A percentile compares a stretch with the other conserved stretches of the same genome.
Evolutionary conservation across 2,888 invertebrate species (phyloP).

Genomic region (Morpho deidamia): DNA sequence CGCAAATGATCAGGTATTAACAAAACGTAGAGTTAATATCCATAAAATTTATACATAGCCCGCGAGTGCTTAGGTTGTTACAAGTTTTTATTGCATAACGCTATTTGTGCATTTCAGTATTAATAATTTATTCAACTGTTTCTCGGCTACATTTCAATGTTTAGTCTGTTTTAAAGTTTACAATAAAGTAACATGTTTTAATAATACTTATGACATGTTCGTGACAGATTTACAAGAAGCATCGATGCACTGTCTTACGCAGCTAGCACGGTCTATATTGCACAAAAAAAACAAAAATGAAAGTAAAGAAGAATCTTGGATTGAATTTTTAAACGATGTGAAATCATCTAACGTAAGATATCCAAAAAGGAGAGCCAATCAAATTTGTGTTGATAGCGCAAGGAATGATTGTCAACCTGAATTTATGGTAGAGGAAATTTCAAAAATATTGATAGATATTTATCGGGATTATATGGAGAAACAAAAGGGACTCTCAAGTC

Average conservation of each 20-base stretch:
- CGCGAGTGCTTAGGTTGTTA: too few relatives aligned
- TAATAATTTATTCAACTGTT: too few relatives aligned
- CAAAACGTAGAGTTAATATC: too few relatives aligned
- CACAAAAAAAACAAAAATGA: slow-evolving; percentile 42
- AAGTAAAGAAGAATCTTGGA: slow-evolving; percentile 36
- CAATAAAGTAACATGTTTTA: too few relatives aligned
- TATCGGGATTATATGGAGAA: slow-evolving; percentile 47
- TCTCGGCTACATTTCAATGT: too few relatives aligned
- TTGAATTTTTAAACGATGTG: slow-evolving; percentile 48
- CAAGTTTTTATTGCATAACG: too few relatives aligned
- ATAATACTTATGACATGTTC: not conserved
- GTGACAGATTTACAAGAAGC: slow-evolving; percentile 58
- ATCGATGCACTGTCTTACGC: slow-evolving; percentile 49
- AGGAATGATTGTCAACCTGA: slow-evolving; percentile 55
- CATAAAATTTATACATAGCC: too few relatives aligned
- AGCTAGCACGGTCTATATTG: slow-evolving; percentile 44
- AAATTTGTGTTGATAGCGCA: too few relatives aligned
- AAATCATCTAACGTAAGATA: slow-evolving; percentile 35
- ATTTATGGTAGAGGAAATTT: slow-evolving; percentile 54
- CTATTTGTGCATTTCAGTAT: too few relatives aligned
- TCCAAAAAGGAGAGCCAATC: slow-evolving; percentile 22
- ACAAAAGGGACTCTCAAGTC: slow-evolving; percentile 40
- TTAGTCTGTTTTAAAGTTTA: too few relatives aligned
- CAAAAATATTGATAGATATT: slow-evolving; percentile 46
- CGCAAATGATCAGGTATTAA: too few relatives aligned